phyloP scores from a whole-genome alignment of 1,140 invertebrate species.

The Macrobrachium rosenbergii region DNA sequence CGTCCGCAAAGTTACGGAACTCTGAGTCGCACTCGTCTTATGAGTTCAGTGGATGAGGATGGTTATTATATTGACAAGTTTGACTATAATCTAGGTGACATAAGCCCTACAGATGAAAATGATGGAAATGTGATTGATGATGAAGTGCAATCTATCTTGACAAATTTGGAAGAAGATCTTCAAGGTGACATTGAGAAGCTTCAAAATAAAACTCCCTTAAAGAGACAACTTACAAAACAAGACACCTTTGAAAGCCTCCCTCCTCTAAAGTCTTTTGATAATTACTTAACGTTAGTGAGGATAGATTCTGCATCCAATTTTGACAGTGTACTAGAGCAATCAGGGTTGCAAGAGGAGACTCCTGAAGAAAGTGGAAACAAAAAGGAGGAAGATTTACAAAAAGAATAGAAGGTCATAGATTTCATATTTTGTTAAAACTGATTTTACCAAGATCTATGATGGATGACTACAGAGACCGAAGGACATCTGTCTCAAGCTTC shows the following conservation, averaged over 20 bases:
- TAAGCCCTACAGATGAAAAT: background rate
- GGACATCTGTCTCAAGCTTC: background rate
- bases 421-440: conserved; percentile 14
- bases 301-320: conserved; percentile 58
- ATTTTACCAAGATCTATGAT: background rate
- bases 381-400: background rate
- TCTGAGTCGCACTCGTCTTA: conserved; percentile 51
- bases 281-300: conserved; percentile 61
- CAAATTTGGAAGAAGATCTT: conserved; percentile 4
- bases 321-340: background rate
- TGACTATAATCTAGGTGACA: conserved; percentile 44
- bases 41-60: conserved; percentile 63
- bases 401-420: background rate
- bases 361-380: background rate
- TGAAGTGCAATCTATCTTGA: background rate
- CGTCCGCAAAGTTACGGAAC: conserved; percentile 57
- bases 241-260: conserved; percentile 64
- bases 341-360: background rate
- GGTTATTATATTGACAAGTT: conserved; percentile 64
- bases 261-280: conserved; percentile 60
- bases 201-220: background rate
- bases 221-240: conserved; percentile 55
- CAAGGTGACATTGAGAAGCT: background rate
- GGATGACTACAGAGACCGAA: background rate
- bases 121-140: conserved; percentile 22